phyloP scores from a whole-genome alignment of 64 coral and sea anemone species.

The Pocillopora damicornis region DNA sequence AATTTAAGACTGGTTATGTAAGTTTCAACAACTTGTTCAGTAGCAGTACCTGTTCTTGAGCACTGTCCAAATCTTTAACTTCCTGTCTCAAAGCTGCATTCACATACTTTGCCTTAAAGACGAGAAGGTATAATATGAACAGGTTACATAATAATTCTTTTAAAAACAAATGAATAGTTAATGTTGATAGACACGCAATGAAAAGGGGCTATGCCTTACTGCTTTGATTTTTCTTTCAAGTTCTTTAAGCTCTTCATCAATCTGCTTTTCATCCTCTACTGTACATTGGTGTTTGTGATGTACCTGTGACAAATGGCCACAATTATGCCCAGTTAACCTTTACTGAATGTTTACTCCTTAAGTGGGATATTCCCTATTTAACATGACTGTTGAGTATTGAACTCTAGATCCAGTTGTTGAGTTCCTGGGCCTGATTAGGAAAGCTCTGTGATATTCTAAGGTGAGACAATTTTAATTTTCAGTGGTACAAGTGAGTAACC shows the following conservation, averaged over 20 bases:
- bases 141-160: neutral
- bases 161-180: neutral
- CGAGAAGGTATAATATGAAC: neutral
- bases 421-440: too few relatives aligned
- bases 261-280: slow-evolving; percentile 52
- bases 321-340: neutral
- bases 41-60: slow-evolving; percentile 50
- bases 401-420: too few relatives aligned
- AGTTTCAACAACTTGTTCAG: neutral
- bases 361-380: too few relatives aligned
- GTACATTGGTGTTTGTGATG: slow-evolving; percentile 52
- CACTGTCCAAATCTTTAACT: slow-evolving; percentile 61
- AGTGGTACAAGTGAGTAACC: too few relatives aligned
- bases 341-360: too few relatives aligned
- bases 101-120: slow-evolving; percentile 74
- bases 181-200: neutral
- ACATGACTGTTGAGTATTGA: too few relatives aligned
- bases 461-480: too few relatives aligned
- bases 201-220: slow-evolving; percentile 28
- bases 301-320: slow-evolving; percentile 3
- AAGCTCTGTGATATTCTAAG: too few relatives aligned
- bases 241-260: slow-evolving; percentile 68
- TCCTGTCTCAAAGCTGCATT: slow-evolving; percentile 85
- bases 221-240: slow-evolving; percentile 81
- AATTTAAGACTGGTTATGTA: neutral